Percentiles rank a stretch among this genome's conserved stretches.
Conservation (phyloP, 1,140 invertebrate genomes). For the Propsilocerus akamusi region DNA sequence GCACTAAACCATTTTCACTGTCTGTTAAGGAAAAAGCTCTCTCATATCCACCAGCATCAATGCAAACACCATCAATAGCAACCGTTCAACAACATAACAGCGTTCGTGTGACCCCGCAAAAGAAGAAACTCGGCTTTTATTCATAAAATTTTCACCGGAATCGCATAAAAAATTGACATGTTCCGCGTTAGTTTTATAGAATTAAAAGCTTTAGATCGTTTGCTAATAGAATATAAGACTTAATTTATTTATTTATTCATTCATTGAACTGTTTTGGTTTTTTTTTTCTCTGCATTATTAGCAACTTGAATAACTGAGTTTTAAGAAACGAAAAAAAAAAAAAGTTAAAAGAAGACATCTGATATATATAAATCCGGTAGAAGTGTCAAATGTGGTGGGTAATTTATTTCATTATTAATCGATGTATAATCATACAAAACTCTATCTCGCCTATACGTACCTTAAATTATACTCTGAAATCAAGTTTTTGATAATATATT, state of each 20-base stretch:
- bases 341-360: no score
- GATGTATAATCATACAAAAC: neutral
- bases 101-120: neutral
- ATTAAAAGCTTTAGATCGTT: no score
- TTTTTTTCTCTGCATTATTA: no score
- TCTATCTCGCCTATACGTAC: neutral
- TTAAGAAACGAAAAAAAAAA: no score
- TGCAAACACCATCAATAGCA: neutral
- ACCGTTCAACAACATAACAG: neutral
- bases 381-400: neutral
- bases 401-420: neutral
- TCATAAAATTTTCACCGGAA: neutral
- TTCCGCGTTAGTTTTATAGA: no score
- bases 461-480: neutral
- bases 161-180: no score
- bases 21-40: constrained; percentile 32
- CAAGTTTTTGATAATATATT: neutral
- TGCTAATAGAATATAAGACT: no score
- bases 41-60: constrained; percentile 10
- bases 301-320: no score
- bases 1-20: constrained; percentile 45
- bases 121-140: neutral
- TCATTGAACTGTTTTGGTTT: no score
- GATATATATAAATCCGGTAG: no score
- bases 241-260: no score